Evolutionary conservation across 2,888 invertebrate species (phyloP).

Genomic region (Nebria salina): DNA sequence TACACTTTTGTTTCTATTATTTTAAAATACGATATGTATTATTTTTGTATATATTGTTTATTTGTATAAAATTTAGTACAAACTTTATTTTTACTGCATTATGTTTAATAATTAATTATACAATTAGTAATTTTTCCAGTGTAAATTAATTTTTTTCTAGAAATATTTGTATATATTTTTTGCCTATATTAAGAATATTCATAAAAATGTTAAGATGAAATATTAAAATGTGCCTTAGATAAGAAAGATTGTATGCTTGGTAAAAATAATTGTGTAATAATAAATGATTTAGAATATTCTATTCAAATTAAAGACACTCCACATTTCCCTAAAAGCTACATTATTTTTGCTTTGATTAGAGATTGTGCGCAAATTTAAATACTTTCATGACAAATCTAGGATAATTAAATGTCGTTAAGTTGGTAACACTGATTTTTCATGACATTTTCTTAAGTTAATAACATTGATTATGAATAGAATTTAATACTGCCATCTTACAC

Average conservation of each 20-base stretch:
- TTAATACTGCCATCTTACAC: neutral
- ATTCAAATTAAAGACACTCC: neutral
- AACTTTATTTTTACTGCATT: neutral
- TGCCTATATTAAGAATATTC: neutral
- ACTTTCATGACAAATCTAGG: too few relatives aligned
- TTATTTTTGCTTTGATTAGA: too few relatives aligned
- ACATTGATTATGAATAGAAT: neutral
- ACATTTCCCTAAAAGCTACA: neutral
- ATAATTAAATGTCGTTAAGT: too few relatives aligned
- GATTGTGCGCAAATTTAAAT: too few relatives aligned
- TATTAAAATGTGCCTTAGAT: conserved; percentile 40
- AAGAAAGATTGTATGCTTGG: conserved; percentile 35
- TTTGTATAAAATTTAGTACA: conserved; percentile 9
- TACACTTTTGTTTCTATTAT: neutral
- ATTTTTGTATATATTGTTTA: conserved; percentile 3
- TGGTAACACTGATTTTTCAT: too few relatives aligned
- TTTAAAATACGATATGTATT: neutral
- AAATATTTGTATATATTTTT: conserved; percentile 10
- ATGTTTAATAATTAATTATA: neutral
- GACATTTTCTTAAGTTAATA: too few relatives aligned
- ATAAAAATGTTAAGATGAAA: neutral
- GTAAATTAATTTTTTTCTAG: neutral
- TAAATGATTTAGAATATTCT: neutral
- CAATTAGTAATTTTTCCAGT: neutral
- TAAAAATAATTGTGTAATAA: conserved; percentile 31